These are phyloP conservation scores for Ptyas mucosa DNA, from an alignment of 2,113 vertebrate genomes.

Conservation along the genomic window DNA sequence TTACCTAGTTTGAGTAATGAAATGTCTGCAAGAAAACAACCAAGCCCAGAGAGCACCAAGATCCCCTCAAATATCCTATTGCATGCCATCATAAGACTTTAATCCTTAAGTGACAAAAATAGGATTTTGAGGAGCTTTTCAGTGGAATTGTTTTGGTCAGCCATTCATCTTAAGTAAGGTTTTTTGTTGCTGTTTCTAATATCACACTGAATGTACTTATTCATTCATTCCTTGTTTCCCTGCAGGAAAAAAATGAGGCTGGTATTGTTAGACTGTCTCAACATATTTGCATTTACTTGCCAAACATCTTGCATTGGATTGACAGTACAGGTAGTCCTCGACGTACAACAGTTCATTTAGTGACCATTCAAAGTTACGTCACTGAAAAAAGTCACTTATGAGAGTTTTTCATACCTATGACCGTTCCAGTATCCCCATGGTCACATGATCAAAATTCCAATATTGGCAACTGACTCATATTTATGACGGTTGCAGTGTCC, in stretches of 20 bases:
- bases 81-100: no score
- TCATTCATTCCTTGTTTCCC: not conserved
- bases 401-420: not conserved
- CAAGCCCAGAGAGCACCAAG: not conserved
- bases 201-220: not conserved
- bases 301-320: not conserved
- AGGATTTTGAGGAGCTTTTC: not conserved
- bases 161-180: not conserved
- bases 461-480: not conserved
- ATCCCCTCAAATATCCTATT: not conserved
- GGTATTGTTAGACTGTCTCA: not conserved
- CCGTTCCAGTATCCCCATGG: not conserved
- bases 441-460: not conserved
- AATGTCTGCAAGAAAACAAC: not conserved
- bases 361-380: not conserved
- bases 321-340: not conserved
- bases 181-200: not conserved
- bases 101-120: not conserved
- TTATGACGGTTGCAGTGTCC: not conserved
- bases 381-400: not conserved
- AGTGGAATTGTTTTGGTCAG: not conserved
- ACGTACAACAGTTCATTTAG: not conserved
- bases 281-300: no score
- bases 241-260: not conserved
- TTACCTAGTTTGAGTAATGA: not conserved